Percentiles rank a stretch among this genome's conserved stretches.
Evolutionary conservation across 2,888 invertebrate species (phyloP).

Genomic region (Stramonita haemastoma): DNA sequence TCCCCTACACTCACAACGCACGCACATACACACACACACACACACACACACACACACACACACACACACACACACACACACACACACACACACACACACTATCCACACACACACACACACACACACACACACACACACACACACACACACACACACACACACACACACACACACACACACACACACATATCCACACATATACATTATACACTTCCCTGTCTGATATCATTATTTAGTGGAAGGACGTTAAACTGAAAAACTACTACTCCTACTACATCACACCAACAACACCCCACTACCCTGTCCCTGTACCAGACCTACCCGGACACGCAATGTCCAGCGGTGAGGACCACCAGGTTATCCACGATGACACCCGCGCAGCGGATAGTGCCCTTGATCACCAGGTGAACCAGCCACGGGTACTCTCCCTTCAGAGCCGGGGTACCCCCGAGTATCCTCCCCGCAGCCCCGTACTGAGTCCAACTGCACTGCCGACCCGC

Average conservation of each 20-base stretch:
- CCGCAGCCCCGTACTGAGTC: neutral
- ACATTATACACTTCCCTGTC: too few species aligned
- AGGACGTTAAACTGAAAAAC: too few species aligned
- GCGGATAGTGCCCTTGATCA: constrained; percentile 22
- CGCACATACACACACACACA: too few species aligned
- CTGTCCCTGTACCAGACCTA: neutral
- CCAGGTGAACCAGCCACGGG: constrained; percentile 47
- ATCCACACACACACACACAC: neutral
- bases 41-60: constrained; percentile 1
- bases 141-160: neutral
- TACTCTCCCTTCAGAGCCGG: neutral
- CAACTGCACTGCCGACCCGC: neutral
- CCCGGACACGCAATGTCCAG: constrained; percentile 43
- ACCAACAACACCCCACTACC: neutral
- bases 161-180: neutral
- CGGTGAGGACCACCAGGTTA: constrained; percentile 34
- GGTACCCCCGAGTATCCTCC: neutral
- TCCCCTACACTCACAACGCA: too few species aligned
- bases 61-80: neutral
- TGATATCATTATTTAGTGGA: too few species aligned
- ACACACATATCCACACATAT: neutral
- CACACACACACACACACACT: too few species aligned
- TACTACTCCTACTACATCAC: neutral
- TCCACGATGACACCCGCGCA: constrained; percentile 45
- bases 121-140: neutral